Evolutionary conservation across 1,140 invertebrate species (phyloP).

Genomic region (Euwallacea similis): DNA sequence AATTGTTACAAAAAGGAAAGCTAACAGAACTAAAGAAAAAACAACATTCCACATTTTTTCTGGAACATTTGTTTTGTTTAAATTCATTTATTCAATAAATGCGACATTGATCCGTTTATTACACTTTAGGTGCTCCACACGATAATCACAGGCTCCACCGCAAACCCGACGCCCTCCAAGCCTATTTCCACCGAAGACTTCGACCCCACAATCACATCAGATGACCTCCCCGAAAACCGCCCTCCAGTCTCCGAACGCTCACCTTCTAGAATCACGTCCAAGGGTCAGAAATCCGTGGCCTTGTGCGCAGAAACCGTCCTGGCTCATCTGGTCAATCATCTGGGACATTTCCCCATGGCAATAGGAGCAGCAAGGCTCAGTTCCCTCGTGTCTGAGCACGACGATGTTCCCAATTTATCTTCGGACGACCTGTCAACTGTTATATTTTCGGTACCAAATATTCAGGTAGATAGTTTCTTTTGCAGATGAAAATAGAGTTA

Average conservation of each 20-base stretch:
- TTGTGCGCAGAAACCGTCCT: constrained; percentile 72
- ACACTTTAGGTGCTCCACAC: constrained; percentile 56
- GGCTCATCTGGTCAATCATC: constrained; percentile 81
- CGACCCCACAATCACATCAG: constrained; percentile 69
- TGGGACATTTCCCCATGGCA: constrained; percentile 88
- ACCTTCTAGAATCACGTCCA: constrained; percentile 43
- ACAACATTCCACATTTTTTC: too few relatives aligned
- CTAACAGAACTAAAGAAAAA: too few relatives aligned
- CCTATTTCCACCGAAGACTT: constrained; percentile 63
- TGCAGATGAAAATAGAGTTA: too few relatives aligned
- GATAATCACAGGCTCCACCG: constrained; percentile 54
- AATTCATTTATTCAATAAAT: too few relatives aligned
- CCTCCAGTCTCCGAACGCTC: constrained; percentile 10
- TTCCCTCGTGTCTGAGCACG: constrained; percentile 87
- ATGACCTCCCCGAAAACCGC: constrained; percentile 60
- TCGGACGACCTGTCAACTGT: constrained; percentile 75
- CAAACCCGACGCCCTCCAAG: constrained; percentile 47
- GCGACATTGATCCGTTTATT: too few relatives aligned
- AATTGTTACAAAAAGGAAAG: too few relatives aligned
- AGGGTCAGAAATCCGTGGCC: constrained; percentile 59
- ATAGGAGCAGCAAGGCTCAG: constrained; percentile 82
- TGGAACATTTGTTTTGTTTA: too few relatives aligned
- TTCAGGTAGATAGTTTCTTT: constrained; percentile 58
- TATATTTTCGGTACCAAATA: constrained; percentile 84
- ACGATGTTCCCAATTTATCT: constrained; percentile 79